phyloP scores from a whole-genome alignment of 1,140 invertebrate species.

The Ips typographus region DNA sequence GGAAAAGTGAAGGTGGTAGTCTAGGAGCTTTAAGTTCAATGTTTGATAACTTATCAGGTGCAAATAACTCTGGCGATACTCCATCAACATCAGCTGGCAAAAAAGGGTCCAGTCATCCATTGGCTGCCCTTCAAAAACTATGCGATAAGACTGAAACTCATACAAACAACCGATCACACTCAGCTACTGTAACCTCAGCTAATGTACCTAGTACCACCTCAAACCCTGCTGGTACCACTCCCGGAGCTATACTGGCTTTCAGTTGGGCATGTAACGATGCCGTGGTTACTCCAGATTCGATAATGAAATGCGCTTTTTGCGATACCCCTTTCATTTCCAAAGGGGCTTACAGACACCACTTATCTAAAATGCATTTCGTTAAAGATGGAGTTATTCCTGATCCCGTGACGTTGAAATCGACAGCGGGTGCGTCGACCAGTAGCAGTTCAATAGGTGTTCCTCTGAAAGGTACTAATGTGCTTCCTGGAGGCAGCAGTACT shows the following conservation, averaged over 20 bases:
- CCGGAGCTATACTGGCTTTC: constrained; percentile 83
- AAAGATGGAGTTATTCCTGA: constrained; percentile 85
- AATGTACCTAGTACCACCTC: constrained; percentile 42
- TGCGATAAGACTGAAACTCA: constrained; percentile 91
- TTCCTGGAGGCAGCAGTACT: constrained; percentile 34
- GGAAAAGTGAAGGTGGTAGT: constrained; percentile 59
- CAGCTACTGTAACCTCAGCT: constrained; percentile 42
- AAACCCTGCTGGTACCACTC: constrained; percentile 58
- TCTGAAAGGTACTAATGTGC: constrained; percentile 40
- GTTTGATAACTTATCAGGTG: constrained; percentile 79
- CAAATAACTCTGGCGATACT: constrained; percentile 54
- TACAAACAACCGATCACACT: constrained; percentile 50
- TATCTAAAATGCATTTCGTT: constrained; percentile 96
- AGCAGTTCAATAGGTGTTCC: constrained; percentile 35
- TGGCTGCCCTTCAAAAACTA: constrained; percentile 90
- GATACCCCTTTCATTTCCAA: constrained; percentile 96
- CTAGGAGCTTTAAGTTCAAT: constrained; percentile 85
- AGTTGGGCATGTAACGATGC: constrained; percentile 93
- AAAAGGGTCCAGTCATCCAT: constrained; percentile 75
- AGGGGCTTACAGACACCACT: constrained; percentile 93
- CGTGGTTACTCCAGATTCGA: constrained; percentile 79
- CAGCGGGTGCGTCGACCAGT: constrained; percentile 56
- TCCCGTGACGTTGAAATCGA: constrained; percentile 62
- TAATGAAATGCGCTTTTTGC: constrained; percentile 95
- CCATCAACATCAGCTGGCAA: constrained; percentile 54